phyloP scores from a whole-genome alignment of 2,113 vertebrate genomes.

The Entomyzon cyanotis region DNA sequence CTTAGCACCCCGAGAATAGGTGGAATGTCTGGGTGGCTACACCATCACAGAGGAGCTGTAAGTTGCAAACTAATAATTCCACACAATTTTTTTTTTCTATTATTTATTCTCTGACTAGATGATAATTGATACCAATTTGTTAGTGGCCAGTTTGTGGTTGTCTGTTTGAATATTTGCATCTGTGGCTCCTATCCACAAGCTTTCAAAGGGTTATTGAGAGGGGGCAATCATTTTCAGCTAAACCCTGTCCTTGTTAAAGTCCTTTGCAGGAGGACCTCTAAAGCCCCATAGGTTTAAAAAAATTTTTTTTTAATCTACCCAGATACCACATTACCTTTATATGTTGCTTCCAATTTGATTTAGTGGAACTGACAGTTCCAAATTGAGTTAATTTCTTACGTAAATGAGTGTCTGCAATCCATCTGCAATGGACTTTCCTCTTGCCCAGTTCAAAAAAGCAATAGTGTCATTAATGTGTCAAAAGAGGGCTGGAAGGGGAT shows the following conservation, averaged over 20 bases:
- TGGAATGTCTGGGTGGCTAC: neutral
- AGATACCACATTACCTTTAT: neutral
- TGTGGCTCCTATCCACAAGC: neutral
- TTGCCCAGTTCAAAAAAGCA: neutral
- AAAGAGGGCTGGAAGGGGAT: neutral
- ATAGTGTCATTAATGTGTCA: neutral
- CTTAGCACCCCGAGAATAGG: rapidly evolving
- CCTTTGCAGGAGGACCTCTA: neutral
- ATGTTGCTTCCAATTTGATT: neutral
- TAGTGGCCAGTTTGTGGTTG: neutral
- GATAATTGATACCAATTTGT: neutral
- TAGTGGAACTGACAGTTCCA: neutral
- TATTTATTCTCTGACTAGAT: neutral
- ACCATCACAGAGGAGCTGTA: neutral
- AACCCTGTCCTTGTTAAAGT: neutral
- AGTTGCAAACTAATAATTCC: neutral
- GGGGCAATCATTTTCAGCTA: neutral
- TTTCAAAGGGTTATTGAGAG: neutral
- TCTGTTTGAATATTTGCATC: neutral
- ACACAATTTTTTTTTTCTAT: rapidly evolving
- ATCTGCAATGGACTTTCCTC: neutral
- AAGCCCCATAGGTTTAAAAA: neutral
- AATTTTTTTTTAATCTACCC: neutral
- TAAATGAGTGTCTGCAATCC: neutral
- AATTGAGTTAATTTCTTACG: neutral